Base-by-base conservation (phyloP, 2,797 vertebrate genomes). In the Paratrypauchen microcephalus region DNA sequence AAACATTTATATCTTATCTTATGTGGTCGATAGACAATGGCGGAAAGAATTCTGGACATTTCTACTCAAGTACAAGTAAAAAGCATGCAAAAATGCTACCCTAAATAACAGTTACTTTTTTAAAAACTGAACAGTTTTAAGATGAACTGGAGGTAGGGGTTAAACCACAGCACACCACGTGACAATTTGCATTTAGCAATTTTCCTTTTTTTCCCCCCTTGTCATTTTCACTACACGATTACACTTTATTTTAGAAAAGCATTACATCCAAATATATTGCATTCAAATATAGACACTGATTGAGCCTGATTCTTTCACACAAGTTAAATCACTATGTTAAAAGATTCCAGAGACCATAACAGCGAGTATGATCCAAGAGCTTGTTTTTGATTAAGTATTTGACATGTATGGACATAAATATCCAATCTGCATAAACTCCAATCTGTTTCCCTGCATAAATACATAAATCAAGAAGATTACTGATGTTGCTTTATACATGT, bases 401-500 rank as follows among this genome's bases (percentile, higher is more conserved):
- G 9, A 39, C 59, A 61, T 61, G 59, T 39, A 39, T 21, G 59
- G 32, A 39, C n/a, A 21, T 39, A 61, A 19, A 39, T 36, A 30
- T 28, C 32, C n/a, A 21, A 61, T 61, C 59, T 39, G 32, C 59
- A 61, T 61, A 41, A 61, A 61, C 30, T 61, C 32, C 32, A 39
- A 41, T 63, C 36, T 47, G 36, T 63, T 32, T 61, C 19, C 58
- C n/a, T 61, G 59, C 59, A 63, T 63, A 63, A 47, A 63, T 63
- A 45, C 61, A 63, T 63, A 45, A 26, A 45, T 63, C 13, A 16
- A 1, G 21, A 63, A 2, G 36, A 63, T 45, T 66, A 55, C 68
- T 86, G 60, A 88, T 66, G 36, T 63, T 23, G 59, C 36, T 47
- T 45, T 5, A 16, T 63, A 16, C 16, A 11, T 50, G 63, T 57